Base-by-base conservation (phyloP, 2,113 vertebrate genomes). In the Dromiciops gliroides region DNA sequence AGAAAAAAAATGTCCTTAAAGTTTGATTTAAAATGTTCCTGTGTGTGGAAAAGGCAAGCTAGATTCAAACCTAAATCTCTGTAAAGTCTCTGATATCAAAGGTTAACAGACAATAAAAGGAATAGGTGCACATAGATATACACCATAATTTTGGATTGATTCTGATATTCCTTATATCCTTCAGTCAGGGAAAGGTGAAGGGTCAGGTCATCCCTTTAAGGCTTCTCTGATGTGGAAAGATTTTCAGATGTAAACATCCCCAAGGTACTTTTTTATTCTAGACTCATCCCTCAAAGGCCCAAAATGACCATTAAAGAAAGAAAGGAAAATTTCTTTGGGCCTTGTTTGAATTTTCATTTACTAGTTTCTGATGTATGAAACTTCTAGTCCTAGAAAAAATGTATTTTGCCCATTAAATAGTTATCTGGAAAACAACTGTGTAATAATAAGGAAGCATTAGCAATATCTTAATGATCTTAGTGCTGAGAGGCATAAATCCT, bases 381-480 rank as follows among this genome's bases (percentile, higher is more conserved):
- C 47, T 24, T 56, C 94, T 95, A 90, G 48, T 93, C 4, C 47
- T 91, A 51, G n/a, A 92, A 90, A 52, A 83, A 83, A 83, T 44
- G 0, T 95, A 47, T 56, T 91, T 31, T 48, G 28, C 48, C 48
- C 0, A 48, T 47, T 91, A 90, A 90, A 88, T 23, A 56, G 14
- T 53, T 95, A 53, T 92, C 89, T 50, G 89, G 7, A 89, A 92
- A 89, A 91, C 51, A 93, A 3, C 6, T 83, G 22, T 8, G 95
- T 75, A 94, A 89, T 95, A 48, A 92, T 95, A 48, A 92, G 28
- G 26, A 67, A 89, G 22, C 92, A 3, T 53, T 95, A 83, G 51
- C 31, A 91, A 52, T 9, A 51, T 50, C 67, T 89, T n/a, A 93
- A 91, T 44, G 37, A 83, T 44, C 37, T 44, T 83, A 23, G 19